A percentile compares a stretch with the other conserved stretches of the same genome.
Evolutionary conservation across 2,888 invertebrate genomes (phyloP).

Genomic region (Melolontha melolontha): DNA sequence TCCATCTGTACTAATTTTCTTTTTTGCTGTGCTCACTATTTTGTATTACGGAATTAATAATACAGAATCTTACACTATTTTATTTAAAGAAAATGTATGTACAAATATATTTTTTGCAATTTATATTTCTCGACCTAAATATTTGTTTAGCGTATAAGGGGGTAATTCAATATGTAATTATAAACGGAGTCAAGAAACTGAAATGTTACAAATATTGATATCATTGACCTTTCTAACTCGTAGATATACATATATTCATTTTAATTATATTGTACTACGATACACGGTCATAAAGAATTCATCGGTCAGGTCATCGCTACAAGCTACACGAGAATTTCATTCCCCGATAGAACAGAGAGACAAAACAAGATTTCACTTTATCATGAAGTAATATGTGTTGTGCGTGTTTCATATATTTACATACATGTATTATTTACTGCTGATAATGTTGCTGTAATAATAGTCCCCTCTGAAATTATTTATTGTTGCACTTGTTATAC

Average conservation of each 20-base stretch:
- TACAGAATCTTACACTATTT: no score
- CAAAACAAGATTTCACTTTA: slow-evolving; percentile 29
- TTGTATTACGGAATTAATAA: no score
- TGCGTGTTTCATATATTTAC: slow-evolving; percentile 13
- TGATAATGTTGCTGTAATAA: slow-evolving; percentile 5
- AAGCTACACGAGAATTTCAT: slow-evolving; percentile 15
- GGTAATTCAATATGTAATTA: neutral
- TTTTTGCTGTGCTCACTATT: no score
- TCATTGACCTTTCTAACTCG: slow-evolving; percentile 47
- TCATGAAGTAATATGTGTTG: slow-evolving; percentile 16
- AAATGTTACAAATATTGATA: slow-evolving; percentile 45
- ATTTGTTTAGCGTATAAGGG: no score
- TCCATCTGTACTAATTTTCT: no score
- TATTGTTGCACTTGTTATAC: slow-evolving; percentile 23
- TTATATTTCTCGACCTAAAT: no score
- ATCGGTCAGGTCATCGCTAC: slow-evolving; percentile 23
- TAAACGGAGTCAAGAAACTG: slow-evolving; percentile 47
- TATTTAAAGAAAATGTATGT: no score
- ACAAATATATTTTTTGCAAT: no score
- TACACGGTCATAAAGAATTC: slow-evolving; percentile 44
- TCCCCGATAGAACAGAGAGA: slow-evolving; percentile 4
- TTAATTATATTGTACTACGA: slow-evolving; percentile 47
- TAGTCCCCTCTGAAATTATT: slow-evolving; percentile 16
- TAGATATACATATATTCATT: slow-evolving; percentile 43
- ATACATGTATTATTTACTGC: slow-evolving; percentile 16